A percentile compares a stretch with the other conserved stretches of the same genome.
Evolutionary conservation across 2,888 invertebrate genomes (phyloP).

Genomic region (Mamestra brassicae): DNA sequence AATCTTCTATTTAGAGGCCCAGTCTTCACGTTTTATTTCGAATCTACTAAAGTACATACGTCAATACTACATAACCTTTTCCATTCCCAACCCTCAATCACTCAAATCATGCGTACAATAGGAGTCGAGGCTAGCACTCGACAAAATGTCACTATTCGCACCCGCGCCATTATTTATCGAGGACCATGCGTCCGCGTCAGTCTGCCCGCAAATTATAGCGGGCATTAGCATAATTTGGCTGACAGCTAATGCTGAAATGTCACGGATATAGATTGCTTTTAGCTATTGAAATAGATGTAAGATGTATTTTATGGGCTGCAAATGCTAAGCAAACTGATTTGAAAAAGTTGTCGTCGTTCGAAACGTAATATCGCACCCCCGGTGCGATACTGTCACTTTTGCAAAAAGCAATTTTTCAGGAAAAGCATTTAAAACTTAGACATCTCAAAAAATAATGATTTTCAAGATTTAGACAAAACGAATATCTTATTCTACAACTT

Average conservation of each 20-base stretch:
- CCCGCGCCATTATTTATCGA: constrained; percentile 36
- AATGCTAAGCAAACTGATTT: too few species aligned
- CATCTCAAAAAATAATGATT: too few species aligned
- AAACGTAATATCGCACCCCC: too few species aligned
- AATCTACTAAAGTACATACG: not conserved
- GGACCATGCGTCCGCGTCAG: constrained; percentile 24
- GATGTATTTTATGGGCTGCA: not conserved
- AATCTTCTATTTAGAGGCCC: too few species aligned
- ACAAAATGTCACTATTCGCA: constrained; percentile 48
- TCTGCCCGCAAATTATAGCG: constrained; percentile 65
- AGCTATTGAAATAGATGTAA: constrained; percentile 1
- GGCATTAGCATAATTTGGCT: constrained; percentile 66
- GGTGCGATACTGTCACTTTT: too few species aligned
- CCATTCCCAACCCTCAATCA: constrained; percentile 25
- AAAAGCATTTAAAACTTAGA: too few species aligned
- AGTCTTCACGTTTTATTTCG: not conserved
- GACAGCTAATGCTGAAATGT: constrained; percentile 57
- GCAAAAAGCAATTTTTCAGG: too few species aligned
- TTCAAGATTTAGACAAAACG: too few species aligned
- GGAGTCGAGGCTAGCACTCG: constrained; percentile 39
- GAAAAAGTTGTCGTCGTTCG: too few species aligned
- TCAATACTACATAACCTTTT: not conserved
- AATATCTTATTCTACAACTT: too few species aligned
- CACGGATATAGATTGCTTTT: constrained; percentile 33
- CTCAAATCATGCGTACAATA: constrained; percentile 42